Base-by-base conservation (phyloP, 2,113 vertebrate species). In the Sinocyclocheilus rhinocerous region DNA sequence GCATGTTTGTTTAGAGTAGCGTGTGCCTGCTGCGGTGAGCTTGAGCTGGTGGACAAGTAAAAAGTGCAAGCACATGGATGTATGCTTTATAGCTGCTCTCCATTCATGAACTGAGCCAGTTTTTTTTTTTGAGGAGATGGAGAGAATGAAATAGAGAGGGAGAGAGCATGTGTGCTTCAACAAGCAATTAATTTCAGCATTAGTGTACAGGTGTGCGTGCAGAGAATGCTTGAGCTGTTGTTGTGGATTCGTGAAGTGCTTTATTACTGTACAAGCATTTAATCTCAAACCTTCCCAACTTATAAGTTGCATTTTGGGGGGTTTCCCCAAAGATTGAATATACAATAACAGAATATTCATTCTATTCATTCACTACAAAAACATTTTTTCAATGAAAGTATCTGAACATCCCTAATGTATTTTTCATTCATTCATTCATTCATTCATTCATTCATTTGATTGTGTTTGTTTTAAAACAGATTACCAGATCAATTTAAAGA, bases 41-140 rank as follows among this genome's bases (percentile, higher is more conserved):
- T 84, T 90, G 92, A 95, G 94, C 94, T 94, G 93, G 95, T 95
- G 94, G 92, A 91, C 85, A 83, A 92, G 92, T 90, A 91, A 90
- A 90, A 75, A 89, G 91, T 52, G 11, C 85, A 87, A 89, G 88
- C 90, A 92, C 90, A 80, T 52, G 76, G 91, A 87, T 63, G 70
- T 86, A 36, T 80, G 88, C 88, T 90, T 88, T 33, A 75, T 29
- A 83, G 89, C 86, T 76, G 59, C 90, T 89, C 81, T 39, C 86
- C 90, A 83, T 48, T 87, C 84, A 87, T 87, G 89, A 91, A 91
- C 79, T 42, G 42, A 85, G 75, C 26, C 48, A 57, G 76, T 3
- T 67, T 36, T 57, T 78, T 78, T 57, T 61, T 85, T 42, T 63
- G 22, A 16, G 11, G 57, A 45, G 12, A 59, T 59, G 22, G 20